A percentile compares a stretch with the other conserved stretches of the same genome.
These are phyloP conservation scores for Nysson spinosus DNA, from an alignment of 2,888 invertebrate species.

Conservation along the genomic window DNA sequence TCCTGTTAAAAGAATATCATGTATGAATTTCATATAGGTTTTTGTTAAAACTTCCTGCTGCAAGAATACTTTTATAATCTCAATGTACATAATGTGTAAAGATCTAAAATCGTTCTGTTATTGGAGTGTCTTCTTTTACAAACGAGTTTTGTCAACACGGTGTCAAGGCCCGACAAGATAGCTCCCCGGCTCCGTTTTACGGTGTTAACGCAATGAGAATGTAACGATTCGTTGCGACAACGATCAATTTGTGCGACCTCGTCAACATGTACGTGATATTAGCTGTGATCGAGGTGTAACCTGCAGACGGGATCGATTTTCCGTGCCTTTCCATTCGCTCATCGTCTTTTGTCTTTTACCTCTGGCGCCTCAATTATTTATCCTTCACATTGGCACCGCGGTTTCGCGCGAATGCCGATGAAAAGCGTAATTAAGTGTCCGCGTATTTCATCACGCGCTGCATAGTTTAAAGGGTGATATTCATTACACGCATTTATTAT, in stretches of 20 bases:
- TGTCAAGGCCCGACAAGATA: slow-evolving; percentile 42
- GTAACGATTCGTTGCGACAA: slow-evolving; percentile 22
- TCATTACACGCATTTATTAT: too few species aligned
- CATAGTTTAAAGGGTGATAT: too few species aligned
- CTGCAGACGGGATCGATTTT: slow-evolving; percentile 5
- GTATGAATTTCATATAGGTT: too few species aligned
- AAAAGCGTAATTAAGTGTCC: too few species aligned
- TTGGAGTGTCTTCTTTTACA: slow-evolving; percentile 17
- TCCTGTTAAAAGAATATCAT: too few species aligned
- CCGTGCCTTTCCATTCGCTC: slow-evolving; percentile 7
- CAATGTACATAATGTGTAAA: too few species aligned
- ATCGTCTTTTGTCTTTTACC: background rate
- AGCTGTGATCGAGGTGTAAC: slow-evolving; percentile 19
- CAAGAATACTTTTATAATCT: too few species aligned
- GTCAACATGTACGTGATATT: slow-evolving; percentile 22
- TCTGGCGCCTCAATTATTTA: too few species aligned
- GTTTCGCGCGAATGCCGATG: too few species aligned
- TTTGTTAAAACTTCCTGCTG: too few species aligned
- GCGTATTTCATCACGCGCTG: too few species aligned
- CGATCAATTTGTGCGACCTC: slow-evolving; percentile 37
- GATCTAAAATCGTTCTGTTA: background rate
- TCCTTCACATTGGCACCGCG: too few species aligned
- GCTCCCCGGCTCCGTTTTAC: slow-evolving; percentile 20
- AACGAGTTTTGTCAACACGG: slow-evolving; percentile 40
- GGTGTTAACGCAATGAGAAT: slow-evolving; percentile 22